Conservation (phyloP, 2,797 vertebrate species). For the Mus spretus region DNA sequence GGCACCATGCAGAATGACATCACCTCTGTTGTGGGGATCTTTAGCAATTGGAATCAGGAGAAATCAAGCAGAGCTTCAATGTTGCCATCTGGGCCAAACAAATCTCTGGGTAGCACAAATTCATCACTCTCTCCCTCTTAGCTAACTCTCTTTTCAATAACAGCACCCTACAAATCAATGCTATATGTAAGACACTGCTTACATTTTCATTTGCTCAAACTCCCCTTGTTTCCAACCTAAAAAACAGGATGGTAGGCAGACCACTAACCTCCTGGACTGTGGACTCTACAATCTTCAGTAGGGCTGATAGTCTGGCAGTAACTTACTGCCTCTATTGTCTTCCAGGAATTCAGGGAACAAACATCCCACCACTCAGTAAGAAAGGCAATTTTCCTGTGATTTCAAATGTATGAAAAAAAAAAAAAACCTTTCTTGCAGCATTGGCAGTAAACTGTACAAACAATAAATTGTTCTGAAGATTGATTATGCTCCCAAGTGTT, state of each 20-base stretch:
- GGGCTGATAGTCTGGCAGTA: neutral
- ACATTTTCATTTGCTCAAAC: neutral
- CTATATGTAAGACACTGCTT: neutral
- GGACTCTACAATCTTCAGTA: neutral
- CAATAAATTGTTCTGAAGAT: constrained; percentile 65
- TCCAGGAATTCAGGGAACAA: neutral
- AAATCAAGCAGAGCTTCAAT: neutral
- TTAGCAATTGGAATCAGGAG: neutral
- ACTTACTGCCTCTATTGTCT: neutral
- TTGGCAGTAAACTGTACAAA: constrained; percentile 15
- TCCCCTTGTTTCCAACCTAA: neutral
- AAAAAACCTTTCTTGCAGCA: constrained; percentile 23
- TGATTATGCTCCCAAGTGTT: constrained; percentile 41
- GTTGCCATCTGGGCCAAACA: neutral
- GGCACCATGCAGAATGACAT: fast-evolving
- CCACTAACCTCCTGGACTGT: neutral
- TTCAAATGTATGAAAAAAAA: constrained; percentile 53
- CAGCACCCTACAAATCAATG: neutral
- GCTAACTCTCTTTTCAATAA: neutral
- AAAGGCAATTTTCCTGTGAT: constrained; percentile 11
- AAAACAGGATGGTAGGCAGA: neutral
- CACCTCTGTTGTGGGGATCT: fast-evolving
- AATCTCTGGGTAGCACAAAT: fast-evolving
- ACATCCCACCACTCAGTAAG: neutral
- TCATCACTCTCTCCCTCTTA: neutral